Base-by-base conservation (phyloP, 2,113 vertebrate species). In the Athene cunicularia region DNA sequence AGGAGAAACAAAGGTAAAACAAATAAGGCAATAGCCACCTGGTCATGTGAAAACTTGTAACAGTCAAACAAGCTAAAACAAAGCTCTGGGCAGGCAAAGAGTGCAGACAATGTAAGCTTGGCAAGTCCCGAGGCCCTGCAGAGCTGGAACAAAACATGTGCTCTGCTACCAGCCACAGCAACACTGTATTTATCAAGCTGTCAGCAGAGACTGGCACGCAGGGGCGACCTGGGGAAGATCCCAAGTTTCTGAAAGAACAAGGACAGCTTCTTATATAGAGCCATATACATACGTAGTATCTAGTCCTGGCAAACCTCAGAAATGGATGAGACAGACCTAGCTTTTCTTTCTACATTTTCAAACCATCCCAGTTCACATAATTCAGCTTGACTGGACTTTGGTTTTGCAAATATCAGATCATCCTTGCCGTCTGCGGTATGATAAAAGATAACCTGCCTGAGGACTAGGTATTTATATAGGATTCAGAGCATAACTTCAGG, bases 171-270 rank as follows among this genome's bases (percentile, higher is more conserved):
- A 7, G 13, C 66, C 2, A 2, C 1, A 3, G 19, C n/a, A 68
- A 11, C 18, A 6, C 50, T 17, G 8, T 3, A 9, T 21, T 79
- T 33, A 24, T 2, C 2, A 14, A 62, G 60, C n/a, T 18, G 35
- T 12, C 9, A 28, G 27, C n/a, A 50, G 53, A 77, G 41, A 52
- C 3, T 0, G 0, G 50, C 5, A 14, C 23, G 6, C 1, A 0
- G 41, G 37, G 20, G 26, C 32, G 33, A 14, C 3, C 0, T 15
- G 12, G 22, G 8, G 15, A 2, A 52, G 2, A 33, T 24, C 8
- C 18, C 66, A 27, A 17, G 6, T 6, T 28, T 74, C 45, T 64
- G n/a, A 30, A 50, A 88, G 53, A 63, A 24, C 28, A 15, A 50
- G 12, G 21, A 50, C 23, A 63, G 37, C 30, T 71, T 17, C 32